These are phyloP conservation scores for Lucinisca nassula DNA, from an alignment of 2,888 invertebrate species.

Conservation along the genomic window DNA sequence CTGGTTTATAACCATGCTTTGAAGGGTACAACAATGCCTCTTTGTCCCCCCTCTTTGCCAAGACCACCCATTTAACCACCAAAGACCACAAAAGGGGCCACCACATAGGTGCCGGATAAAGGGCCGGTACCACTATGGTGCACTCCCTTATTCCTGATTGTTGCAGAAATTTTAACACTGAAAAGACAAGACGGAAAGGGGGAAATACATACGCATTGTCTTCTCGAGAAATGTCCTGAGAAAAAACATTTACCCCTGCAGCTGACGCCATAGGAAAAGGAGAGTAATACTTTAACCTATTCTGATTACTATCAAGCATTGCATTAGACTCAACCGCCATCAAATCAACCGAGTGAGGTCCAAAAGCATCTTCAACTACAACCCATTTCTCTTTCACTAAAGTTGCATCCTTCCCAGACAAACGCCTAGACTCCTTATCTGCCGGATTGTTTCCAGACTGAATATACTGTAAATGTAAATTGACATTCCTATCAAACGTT, in stretches of 20 bases:
- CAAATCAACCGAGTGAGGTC: constrained; percentile 55
- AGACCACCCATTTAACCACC: neutral
- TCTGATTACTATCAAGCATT: constrained; percentile 15
- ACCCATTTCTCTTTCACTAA: constrained; percentile 9
- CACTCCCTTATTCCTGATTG: neutral
- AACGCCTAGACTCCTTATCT: constrained; percentile 9
- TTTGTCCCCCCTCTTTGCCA: constrained; percentile 10
- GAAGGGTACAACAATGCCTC: neutral
- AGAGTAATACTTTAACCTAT: constrained; percentile 41
- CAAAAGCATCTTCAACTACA: constrained; percentile 28
- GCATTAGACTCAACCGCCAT: constrained; percentile 61
- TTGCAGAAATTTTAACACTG: constrained; percentile 40
- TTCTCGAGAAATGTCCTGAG: constrained; percentile 36
- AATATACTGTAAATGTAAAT: constrained; percentile 18
- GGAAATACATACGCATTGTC: constrained; percentile 56
- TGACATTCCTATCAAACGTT: neutral
- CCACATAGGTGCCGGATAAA: constrained; percentile 46
- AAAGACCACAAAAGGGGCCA: constrained; percentile 41
- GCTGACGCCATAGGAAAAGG: constrained; percentile 32
- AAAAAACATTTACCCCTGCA: constrained; percentile 54
- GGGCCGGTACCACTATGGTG: constrained; percentile 39
- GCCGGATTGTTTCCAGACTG: constrained; percentile 3
- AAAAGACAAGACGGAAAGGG: constrained; percentile 35
- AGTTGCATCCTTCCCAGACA: neutral
- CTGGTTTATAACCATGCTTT: constrained; percentile 28